Evolutionary conservation across 2,113 vertebrate species (phyloP).

Genomic region (Microcebus griseorufus): DNA sequence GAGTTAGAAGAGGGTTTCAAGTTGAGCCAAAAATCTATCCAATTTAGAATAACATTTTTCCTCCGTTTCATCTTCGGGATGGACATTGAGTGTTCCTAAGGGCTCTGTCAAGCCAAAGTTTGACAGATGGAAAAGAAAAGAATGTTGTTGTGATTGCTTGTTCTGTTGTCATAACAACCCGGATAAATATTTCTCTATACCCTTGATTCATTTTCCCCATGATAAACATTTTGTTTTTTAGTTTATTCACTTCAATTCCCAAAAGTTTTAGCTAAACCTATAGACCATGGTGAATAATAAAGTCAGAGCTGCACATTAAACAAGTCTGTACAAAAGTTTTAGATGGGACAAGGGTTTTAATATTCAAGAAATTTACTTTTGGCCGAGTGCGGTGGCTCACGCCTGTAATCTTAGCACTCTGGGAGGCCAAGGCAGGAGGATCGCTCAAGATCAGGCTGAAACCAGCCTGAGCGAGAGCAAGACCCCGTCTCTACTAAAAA

Average conservation of each 20-base stretch:
- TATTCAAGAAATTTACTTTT: not conserved
- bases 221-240: conserved; percentile 57
- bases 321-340: not conserved
- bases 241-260: conserved; percentile 43
- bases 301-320: not conserved
- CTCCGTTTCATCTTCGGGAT: conserved; percentile 80
- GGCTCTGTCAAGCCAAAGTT: conserved; percentile 72
- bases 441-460: no score
- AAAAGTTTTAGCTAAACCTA: not conserved
- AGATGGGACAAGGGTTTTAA: not conserved
- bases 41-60: conserved; percentile 75
- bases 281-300: not conserved
- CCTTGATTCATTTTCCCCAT: conserved; percentile 11
- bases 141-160: conserved; percentile 73
- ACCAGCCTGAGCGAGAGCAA: no score
- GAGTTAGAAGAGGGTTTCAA: conserved; percentile 80
- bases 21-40: conserved; percentile 82
- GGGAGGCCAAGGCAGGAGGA: no score
- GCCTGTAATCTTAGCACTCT: no score
- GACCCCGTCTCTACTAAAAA: no score
- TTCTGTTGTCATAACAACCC: conserved; percentile 69
- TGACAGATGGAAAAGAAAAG: conserved; percentile 77
- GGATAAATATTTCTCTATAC: conserved; percentile 67
- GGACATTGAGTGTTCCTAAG: conserved; percentile 75
- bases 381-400: no score